Conservation (phyloP, 2,113 vertebrate genomes). For the rabbit (Oryctolagus cuniculus) region mOryCun1.1 NC_091432.1:124878501-124879000, state of each 20-base stretch:
- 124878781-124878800: not conserved
- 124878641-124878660: not conserved
- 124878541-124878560: not conserved
- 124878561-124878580: no score
- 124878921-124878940: slow-evolving; percentile 43
- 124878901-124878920: slow-evolving; percentile 2
- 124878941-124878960: slow-evolving; percentile 40
- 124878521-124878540: not conserved
- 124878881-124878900: slow-evolving; percentile 51
- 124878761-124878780: slow-evolving; percentile 25
- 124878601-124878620: not conserved
- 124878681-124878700: not conserved
- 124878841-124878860: slow-evolving; percentile 17
- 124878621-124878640: not conserved
- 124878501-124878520: not conserved
- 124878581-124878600: not conserved
- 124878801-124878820: slow-evolving; percentile 7
- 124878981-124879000: slow-evolving; percentile 30
- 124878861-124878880: not conserved
- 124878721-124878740: not conserved
- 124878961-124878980: slow-evolving; percentile 9
- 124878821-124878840: slow-evolving; percentile 13
- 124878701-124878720: not conserved
- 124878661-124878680: not conserved
- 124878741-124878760: not conserved